phyloP scores from a whole-genome alignment of 2,888 invertebrate genomes.

The Idaea dimidiata region DNA sequence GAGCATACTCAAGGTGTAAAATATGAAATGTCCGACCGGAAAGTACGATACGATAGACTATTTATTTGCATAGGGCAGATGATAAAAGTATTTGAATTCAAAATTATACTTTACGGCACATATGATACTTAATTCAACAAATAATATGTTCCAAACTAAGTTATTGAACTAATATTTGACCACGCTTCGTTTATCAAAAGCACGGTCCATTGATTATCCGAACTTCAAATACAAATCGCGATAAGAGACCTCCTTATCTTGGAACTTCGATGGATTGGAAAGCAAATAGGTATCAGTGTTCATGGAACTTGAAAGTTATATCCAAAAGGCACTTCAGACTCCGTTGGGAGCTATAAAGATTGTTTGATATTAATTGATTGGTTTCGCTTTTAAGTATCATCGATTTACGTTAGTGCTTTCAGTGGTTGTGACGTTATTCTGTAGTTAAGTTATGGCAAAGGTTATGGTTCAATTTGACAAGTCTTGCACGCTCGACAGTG shows the following conservation, averaged over 20 bases:
- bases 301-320: constrained; percentile 47
- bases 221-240: constrained; percentile 33
- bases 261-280: constrained; percentile 47
- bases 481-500: no score
- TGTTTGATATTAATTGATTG: neutral
- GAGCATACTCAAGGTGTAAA: neutral
- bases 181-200: constrained; percentile 17
- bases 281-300: constrained; percentile 43
- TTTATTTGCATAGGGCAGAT: neutral
- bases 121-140: neutral
- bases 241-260: constrained; percentile 34
- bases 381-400: neutral
- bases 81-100: neutral
- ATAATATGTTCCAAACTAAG: neutral
- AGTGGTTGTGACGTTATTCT: neutral
- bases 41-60: neutral
- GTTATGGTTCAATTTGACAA: no score
- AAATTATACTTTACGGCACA: neutral
- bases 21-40: neutral
- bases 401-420: neutral
- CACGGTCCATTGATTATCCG: constrained; percentile 18
- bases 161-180: constrained; percentile 20
- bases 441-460: no score
- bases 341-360: neutral
- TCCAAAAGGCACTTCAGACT: constrained; percentile 43